Evolutionary conservation across 2,888 invertebrate genomes (phyloP), one percentile per base, ranked within the genome.

Genomic region (Perithous albicinctus): DNA sequence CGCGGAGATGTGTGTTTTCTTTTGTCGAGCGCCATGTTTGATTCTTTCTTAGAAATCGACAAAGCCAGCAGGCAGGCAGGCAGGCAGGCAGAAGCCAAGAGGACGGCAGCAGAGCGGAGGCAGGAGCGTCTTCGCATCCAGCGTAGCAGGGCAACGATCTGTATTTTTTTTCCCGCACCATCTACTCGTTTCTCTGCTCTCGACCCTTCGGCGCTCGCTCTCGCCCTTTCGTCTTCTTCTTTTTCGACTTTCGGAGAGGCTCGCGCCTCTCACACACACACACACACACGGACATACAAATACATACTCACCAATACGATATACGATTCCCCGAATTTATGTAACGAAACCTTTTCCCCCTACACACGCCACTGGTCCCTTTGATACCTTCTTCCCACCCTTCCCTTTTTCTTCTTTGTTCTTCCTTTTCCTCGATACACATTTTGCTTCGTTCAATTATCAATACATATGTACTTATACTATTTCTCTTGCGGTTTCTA

Each of bases 1-100:
- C 80, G 54, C 43, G 63, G 56, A 32, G 69, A 72, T 76, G 69
- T 74, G 61, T 69, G 46, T 78, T 80, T 76, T 83, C 88, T 89
- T 88, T 88, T 87, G 88, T 88, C 86, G 86, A 85, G 70, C 83
- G 87, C 88, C 88, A 88, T 87, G 80, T 89, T 89, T 87, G 88
- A 90, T 89, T 88, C 87, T 86, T 90, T 90, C 90, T 86, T 69
- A 89, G 90, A 90, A 85, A 90, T 87, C 85, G 85, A 77, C 85
- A 79, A 84, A 86, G 84, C 84, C 81, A 76, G 77, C 79, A 83
- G 84, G 67, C 80, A 26, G 43, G 64, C 69, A 56, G 51, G 72
- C 79, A 32, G 20, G 32, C 41, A 20, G n/a, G 26, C 26, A 38
- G 56, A 54, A 26, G 41, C 64, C 59, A 32, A 70, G 74, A 56